A percentile compares a stretch with the other conserved stretches of the same genome.
These are phyloP conservation scores for Diplogasteroides magnus DNA, from an alignment of 1,140 invertebrate genomes.

Conservation along the genomic window DNA sequence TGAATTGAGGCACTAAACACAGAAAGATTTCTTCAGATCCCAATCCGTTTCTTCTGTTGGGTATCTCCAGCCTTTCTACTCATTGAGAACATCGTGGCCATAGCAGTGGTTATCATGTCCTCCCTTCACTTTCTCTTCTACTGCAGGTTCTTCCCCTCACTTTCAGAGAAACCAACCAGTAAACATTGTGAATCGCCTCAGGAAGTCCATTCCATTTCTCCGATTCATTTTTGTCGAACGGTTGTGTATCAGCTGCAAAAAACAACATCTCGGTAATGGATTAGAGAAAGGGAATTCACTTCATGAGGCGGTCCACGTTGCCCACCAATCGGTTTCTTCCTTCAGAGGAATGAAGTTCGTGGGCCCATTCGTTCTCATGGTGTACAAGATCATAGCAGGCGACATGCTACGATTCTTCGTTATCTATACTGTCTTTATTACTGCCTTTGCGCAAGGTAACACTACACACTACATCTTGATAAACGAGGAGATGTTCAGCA, in stretches of 20 bases:
- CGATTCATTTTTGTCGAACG: too few relatives aligned
- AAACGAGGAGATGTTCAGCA: slow-evolving; percentile 50
- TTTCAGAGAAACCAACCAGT: too few relatives aligned
- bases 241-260: too few relatives aligned
- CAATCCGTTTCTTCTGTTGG: slow-evolving; percentile 72
- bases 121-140: slow-evolving; percentile 96
- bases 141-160: too few relatives aligned
- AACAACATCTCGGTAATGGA: too few relatives aligned
- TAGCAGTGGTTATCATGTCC: slow-evolving; percentile 85
- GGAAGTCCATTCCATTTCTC: too few relatives aligned
- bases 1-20: background rate
- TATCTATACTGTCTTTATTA: slow-evolving; percentile 89
- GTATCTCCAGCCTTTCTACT: slow-evolving; percentile 60
- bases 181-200: too few relatives aligned
- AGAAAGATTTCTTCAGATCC: slow-evolving; percentile 55
- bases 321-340: too few relatives aligned
- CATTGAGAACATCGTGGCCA: slow-evolving; percentile 78
- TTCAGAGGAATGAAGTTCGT: slow-evolving; percentile 88
- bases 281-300: too few relatives aligned
- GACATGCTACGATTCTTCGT: slow-evolving; percentile 87
- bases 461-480: slow-evolving; percentile 49
- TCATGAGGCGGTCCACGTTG: too few relatives aligned
- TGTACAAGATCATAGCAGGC: slow-evolving; percentile 92
- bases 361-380: slow-evolving; percentile 96
- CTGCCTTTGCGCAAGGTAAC: slow-evolving; percentile 90